Conservation (phyloP, 1,140 invertebrate genomes). For the Acromyrmex heyeri region DNA sequence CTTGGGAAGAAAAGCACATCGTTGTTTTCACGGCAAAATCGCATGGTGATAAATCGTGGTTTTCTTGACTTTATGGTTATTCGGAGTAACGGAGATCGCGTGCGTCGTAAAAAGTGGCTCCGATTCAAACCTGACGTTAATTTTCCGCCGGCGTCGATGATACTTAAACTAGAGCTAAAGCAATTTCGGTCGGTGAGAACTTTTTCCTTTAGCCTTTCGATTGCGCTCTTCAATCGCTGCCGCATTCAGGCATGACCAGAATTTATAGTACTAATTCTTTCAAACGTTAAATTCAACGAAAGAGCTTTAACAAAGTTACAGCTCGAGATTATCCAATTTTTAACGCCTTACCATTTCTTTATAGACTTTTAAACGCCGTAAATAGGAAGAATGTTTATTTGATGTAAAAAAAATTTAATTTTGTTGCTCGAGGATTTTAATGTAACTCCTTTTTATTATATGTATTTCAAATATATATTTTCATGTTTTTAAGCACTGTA, state of each 20-base stretch:
- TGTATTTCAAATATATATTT: too few species aligned
- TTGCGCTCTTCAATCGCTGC: conserved; percentile 21
- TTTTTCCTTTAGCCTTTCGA: conserved; percentile 24
- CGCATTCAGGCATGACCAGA: conserved; percentile 6
- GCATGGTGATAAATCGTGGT: conserved; percentile 19
- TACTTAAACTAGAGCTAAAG: conserved; percentile 14
- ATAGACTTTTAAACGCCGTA: background rate
- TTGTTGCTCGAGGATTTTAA: background rate
- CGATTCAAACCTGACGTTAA: conserved; percentile 48
- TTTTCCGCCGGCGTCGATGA: conserved; percentile 39
- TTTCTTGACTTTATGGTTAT: conserved; percentile 44
- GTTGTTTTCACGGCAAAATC: conserved; percentile 9
- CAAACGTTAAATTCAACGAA: background rate
- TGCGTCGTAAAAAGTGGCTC: background rate
- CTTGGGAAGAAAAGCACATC: background rate
- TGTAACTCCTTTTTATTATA: too few species aligned
- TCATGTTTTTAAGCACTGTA: background rate
- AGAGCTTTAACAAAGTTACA: background rate
- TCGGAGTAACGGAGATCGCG: conserved; percentile 60
- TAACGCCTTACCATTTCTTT: background rate
- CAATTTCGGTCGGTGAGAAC: conserved; percentile 31
- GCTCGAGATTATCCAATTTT: background rate
- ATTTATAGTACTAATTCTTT: conserved; percentile 8
- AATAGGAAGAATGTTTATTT: background rate
- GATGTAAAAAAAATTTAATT: background rate